Base-by-base conservation (phyloP, 2,113 vertebrate genomes). In the Fulica atra region DNA sequence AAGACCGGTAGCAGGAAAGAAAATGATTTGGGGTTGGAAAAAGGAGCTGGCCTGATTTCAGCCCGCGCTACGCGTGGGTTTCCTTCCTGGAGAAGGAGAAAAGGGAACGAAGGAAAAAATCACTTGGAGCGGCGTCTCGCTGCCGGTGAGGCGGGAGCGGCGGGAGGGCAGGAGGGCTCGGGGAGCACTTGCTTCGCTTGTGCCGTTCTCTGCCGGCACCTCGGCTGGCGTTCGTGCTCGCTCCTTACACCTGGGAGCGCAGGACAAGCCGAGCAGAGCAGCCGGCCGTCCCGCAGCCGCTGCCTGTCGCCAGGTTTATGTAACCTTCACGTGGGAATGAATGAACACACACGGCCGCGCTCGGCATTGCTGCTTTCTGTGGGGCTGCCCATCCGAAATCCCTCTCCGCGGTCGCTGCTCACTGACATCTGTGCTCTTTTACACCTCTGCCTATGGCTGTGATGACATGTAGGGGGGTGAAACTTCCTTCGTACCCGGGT, bases 321-420 rank as follows among this genome's bases (percentile, higher is more conserved):
- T 74, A 85, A 94, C 89, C 92, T 94, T 91, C 86, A 26, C 80
- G 68, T 86, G 95, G 69, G 95, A 96, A 96, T 97, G 96, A 97
- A 96, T 95, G 95, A 95, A 88, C 38, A 6, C 12, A 29, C 72
- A 73, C 40, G 69, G 72, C 60, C 86, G n/a, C 68, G 31, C 76
- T 80, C 78, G 46, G 66, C 90, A 4, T 46, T 86, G 54, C 76
- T 82, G 56, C 71, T 83, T 86, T 93, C 86, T 83, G 59, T 65
- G 11, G 64, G 26, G 92, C 88, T 80, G 9, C 82, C 69, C 64
- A 2, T 36, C 61, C 36, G 81, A 81, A 92, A 78, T 54, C 65
- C 56, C 40, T 57, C 81, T 44, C 78, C 29, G 2, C 53, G 14
- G 44, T 92, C 56, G 16, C 93, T 70, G 3, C 84, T 68, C 59